These are phyloP conservation scores for Kryptolebias marmoratus DNA, from an alignment of 2,113 vertebrate species.

Conservation along the genomic window DNA sequence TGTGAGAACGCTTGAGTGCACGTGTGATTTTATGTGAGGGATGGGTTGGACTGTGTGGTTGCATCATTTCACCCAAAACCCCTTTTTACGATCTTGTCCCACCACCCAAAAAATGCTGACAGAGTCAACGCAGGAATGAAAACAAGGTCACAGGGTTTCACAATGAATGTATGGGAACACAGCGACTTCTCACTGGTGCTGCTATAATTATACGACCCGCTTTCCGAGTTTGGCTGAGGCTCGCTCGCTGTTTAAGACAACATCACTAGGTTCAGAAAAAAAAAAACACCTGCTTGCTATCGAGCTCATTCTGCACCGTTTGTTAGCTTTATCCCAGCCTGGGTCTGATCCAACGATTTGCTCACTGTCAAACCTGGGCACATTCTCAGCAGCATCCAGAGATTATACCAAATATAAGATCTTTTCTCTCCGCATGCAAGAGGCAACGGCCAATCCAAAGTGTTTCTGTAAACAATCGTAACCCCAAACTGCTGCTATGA, in stretches of 20 bases:
- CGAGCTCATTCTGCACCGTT: slow-evolving; percentile 55
- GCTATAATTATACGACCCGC: slow-evolving; percentile 30
- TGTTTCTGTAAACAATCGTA: slow-evolving; percentile 64
- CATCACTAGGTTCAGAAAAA: slow-evolving; percentile 7
- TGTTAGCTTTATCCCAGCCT: slow-evolving; percentile 71
- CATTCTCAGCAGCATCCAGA: slow-evolving; percentile 65
- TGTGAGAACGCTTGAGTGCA: slow-evolving; percentile 47
- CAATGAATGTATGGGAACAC: slow-evolving; percentile 66
- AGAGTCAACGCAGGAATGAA: slow-evolving; percentile 32
- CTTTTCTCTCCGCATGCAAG: slow-evolving; percentile 47
- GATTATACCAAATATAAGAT: slow-evolving; percentile 78
- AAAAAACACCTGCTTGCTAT: slow-evolving; percentile 26
- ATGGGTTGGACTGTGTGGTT: slow-evolving; percentile 51
- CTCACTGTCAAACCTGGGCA: slow-evolving; percentile 64
- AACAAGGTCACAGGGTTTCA: slow-evolving; percentile 53
- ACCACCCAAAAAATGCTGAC: slow-evolving; percentile 31
- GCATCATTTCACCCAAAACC: slow-evolving; percentile 46
- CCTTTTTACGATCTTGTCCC: slow-evolving; percentile 39
- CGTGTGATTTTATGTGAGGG: slow-evolving; percentile 28
- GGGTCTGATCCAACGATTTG: slow-evolving; percentile 62
- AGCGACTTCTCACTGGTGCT: slow-evolving; percentile 34
- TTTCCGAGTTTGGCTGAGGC: slow-evolving; percentile 15
- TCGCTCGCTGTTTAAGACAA: slow-evolving; percentile 15
- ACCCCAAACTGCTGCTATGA: slow-evolving; percentile 66
- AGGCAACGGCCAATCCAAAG: slow-evolving; percentile 62